A percentile compares a stretch with the other conserved stretches of the same genome.
phyloP scores from a whole-genome alignment of 2,888 invertebrate genomes.

The Drosophila ustulata region DNA sequence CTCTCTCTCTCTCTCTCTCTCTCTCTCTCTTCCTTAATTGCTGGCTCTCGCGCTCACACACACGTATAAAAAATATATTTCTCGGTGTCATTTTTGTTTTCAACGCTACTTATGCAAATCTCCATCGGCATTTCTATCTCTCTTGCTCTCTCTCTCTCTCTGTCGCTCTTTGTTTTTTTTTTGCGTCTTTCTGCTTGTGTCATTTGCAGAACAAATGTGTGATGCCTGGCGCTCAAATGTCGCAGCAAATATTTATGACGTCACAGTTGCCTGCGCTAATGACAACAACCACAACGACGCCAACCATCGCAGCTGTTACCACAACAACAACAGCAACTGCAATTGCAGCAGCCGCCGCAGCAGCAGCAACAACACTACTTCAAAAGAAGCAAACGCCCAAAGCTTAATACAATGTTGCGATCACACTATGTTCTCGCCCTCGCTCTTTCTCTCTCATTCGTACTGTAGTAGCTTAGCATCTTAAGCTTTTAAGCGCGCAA shows the following conservation, averaged over 20 bases:
- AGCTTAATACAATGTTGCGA: conserved; percentile 43
- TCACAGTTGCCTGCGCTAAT: conserved; percentile 65
- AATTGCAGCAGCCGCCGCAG: conserved; percentile 19
- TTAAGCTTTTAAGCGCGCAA: conserved; percentile 50
- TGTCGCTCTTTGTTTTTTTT: conserved; percentile 15
- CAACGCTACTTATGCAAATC: conserved; percentile 5
- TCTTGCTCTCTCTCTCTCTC: conserved; percentile 9
- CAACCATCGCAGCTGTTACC: conserved; percentile 15
- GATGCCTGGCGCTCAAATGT: conserved; percentile 82
- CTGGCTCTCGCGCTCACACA: neutral
- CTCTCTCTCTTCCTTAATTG: neutral
- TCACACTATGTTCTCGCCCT: conserved; percentile 11
- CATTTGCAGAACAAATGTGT: conserved; percentile 84
- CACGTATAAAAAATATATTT: neutral
- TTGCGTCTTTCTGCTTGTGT: conserved; percentile 51
- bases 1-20: conserved; percentile 6
- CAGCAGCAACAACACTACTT: conserved; percentile 25
- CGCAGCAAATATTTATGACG: conserved; percentile 83
- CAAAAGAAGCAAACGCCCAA: conserved; percentile 41
- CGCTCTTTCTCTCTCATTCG: neutral
- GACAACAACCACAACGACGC: conserved; percentile 15
- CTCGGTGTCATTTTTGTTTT: neutral
- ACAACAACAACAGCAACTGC: conserved; percentile 24
- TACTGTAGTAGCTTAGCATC: neutral
- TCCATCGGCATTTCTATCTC: neutral